A percentile compares a stretch with the other conserved stretches of the same genome.
phyloP scores from a whole-genome alignment of 2,797 vertebrate genomes.

The Acanthurus leucopareius region DNA sequence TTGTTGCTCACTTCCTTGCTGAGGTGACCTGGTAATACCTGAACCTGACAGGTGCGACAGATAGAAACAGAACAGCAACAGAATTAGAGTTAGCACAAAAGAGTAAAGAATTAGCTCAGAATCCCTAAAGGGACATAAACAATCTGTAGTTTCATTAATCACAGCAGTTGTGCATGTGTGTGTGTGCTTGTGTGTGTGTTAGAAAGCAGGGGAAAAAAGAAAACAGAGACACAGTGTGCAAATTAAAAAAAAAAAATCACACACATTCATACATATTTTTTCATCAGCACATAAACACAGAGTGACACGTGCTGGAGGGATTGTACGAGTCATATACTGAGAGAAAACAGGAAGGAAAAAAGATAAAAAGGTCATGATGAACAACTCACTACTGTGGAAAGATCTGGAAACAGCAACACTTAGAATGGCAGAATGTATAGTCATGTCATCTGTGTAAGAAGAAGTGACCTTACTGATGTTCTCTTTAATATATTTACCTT shows the following conservation, averaged over 20 bases:
- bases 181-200: not conserved
- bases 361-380: conserved; percentile 12
- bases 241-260: not conserved
- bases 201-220: too few species aligned
- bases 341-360: conserved; percentile 9
- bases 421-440: not conserved
- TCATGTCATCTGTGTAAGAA: not conserved
- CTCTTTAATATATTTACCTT: not conserved
- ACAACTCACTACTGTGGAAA: not conserved
- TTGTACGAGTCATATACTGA: conserved; percentile 29
- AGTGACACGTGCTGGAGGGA: conserved; percentile 3
- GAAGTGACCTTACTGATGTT: not conserved
- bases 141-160: conserved; percentile 37
- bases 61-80: conserved; percentile 1
- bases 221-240: too few species aligned
- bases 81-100: not conserved
- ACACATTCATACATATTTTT: conserved; percentile 13
- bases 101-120: conserved; percentile 20
- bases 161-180: conserved; percentile 3
- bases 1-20: too few species aligned
- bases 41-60: not conserved
- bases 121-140: conserved; percentile 31
- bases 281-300: conserved; percentile 15
- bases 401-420: not conserved
- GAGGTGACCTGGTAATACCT: too few species aligned